Conservation (phyloP, 2,888 invertebrate species). For the Catocala sponsa region DNA sequence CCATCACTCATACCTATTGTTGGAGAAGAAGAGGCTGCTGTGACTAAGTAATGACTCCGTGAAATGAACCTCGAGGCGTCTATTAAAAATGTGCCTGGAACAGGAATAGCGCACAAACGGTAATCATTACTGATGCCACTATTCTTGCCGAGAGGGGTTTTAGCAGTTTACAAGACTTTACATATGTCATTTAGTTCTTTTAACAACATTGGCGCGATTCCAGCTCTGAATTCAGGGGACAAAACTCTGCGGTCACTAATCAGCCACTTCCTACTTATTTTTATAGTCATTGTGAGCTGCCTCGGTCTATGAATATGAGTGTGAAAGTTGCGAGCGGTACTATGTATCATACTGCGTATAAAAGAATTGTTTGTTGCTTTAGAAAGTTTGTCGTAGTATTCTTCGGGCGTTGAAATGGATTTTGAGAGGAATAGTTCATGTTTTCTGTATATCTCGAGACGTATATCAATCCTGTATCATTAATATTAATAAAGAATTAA, state of each 20-base stretch:
- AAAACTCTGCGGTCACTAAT: slow-evolving; percentile 73
- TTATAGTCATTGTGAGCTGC: slow-evolving; percentile 33
- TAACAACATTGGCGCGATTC: slow-evolving; percentile 63
- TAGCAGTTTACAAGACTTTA: slow-evolving; percentile 54
- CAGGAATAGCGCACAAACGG: slow-evolving; percentile 15
- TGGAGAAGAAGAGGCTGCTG: slow-evolving; percentile 1
- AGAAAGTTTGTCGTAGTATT: background rate
- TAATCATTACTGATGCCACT: slow-evolving; percentile 17
- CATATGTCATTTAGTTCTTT: slow-evolving; percentile 61
- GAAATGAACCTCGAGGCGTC: slow-evolving; percentile 1
- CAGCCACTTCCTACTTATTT: slow-evolving; percentile 62
- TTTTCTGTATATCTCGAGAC: no score
- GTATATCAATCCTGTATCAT: no score
- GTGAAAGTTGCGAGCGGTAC: slow-evolving; percentile 54
- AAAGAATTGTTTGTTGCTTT: slow-evolving; percentile 19
- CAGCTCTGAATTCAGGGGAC: slow-evolving; percentile 57
- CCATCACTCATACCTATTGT: slow-evolving; percentile 27
- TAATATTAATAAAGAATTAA: no score
- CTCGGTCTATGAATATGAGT: slow-evolving; percentile 45
- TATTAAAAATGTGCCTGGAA: slow-evolving; percentile 1
- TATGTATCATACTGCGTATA: slow-evolving; percentile 39
- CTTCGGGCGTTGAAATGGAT: background rate
- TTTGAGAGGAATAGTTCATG: no score
- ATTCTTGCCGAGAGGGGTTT: slow-evolving; percentile 30
- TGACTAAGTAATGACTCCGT: slow-evolving; percentile 33